phyloP scores from a whole-genome alignment of 2,888 invertebrate species.

The Drosophila mimetica region DNA sequence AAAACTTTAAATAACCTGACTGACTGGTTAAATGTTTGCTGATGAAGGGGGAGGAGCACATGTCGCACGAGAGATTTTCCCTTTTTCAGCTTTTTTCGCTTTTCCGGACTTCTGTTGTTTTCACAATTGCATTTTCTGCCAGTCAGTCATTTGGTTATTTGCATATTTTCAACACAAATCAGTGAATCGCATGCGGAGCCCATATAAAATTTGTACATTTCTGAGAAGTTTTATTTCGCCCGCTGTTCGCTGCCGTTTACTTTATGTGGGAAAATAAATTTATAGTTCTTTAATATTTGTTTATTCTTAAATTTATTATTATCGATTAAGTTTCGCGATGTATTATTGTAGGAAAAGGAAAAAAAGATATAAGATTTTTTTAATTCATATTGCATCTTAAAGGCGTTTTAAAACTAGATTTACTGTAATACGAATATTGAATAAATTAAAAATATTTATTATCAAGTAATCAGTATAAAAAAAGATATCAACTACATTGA shows the following conservation, averaged over 20 bases:
- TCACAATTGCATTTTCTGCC: conserved; percentile 29
- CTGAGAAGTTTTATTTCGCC: conserved; percentile 7
- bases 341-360: no score
- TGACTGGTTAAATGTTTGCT: conserved; percentile 22
- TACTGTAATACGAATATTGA: no score
- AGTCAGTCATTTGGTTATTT: conserved; percentile 49
- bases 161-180: conserved; percentile 62
- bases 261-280: not conserved
- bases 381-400: no score
- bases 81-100: conserved; percentile 5
- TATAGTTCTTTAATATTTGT: conserved; percentile 6
- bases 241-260: not conserved
- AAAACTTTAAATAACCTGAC: conserved; percentile 31
- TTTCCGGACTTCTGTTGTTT: conserved; percentile 12
- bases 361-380: no score
- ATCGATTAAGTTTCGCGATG: conserved; percentile 2
- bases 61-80: conserved; percentile 21
- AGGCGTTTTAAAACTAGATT: no score
- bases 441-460: no score
- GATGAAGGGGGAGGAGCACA: conserved; percentile 10
- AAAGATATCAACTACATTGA: not conserved
- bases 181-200: conserved; percentile 57
- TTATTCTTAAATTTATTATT: not conserved
- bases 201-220: conserved; percentile 46
- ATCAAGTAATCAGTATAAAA: not conserved